phyloP scores from a whole-genome alignment of 37 sponge, comb jelly and placozoan species.

The Halichondria panicea region DNA sequence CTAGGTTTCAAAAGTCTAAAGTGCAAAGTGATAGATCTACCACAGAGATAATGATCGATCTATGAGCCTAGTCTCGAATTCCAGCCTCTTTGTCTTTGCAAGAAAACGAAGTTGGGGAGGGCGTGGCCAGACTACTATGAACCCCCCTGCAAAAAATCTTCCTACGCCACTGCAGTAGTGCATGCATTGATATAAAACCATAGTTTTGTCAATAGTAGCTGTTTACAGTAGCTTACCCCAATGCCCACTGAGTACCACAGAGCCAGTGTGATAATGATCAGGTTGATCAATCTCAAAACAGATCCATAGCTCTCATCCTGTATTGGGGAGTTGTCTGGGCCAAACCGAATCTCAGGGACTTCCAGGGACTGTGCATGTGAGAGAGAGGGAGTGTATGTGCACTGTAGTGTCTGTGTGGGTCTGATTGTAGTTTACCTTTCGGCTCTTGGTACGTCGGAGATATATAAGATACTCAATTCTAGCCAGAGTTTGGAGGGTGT shows the following conservation, averaged over 20 bases:
- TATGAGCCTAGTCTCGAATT: too few relatives aligned
- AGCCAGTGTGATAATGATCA: slow-evolving; percentile 22
- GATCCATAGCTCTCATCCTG: not conserved
- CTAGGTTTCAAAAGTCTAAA: too few relatives aligned
- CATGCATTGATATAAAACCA: too few relatives aligned
- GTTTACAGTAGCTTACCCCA: too few relatives aligned
- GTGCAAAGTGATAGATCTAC: too few relatives aligned
- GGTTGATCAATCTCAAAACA: not conserved
- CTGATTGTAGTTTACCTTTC: slow-evolving; percentile 1
- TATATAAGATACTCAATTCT: slow-evolving; percentile 5
- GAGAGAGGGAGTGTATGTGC: not conserved
- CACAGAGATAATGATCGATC: too few relatives aligned
- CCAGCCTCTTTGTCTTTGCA: too few relatives aligned
- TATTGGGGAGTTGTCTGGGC: not conserved
- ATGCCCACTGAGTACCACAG: slow-evolving; percentile 65
- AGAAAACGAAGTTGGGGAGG: too few relatives aligned
- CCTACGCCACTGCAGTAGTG: too few relatives aligned
- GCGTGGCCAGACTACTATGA: too few relatives aligned
- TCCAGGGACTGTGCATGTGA: not conserved
- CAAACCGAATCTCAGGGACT: not conserved
- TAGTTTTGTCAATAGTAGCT: too few relatives aligned
- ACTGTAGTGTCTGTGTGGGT: not conserved
- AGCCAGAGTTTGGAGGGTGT: slow-evolving; percentile 22
- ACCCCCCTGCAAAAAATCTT: too few relatives aligned
- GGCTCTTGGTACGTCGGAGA: not conserved